Evolutionary conservation across 2,888 invertebrate species (phyloP), one percentile per base, ranked within the genome.

Genomic region (Sphaerophoria rueppellii): DNA sequence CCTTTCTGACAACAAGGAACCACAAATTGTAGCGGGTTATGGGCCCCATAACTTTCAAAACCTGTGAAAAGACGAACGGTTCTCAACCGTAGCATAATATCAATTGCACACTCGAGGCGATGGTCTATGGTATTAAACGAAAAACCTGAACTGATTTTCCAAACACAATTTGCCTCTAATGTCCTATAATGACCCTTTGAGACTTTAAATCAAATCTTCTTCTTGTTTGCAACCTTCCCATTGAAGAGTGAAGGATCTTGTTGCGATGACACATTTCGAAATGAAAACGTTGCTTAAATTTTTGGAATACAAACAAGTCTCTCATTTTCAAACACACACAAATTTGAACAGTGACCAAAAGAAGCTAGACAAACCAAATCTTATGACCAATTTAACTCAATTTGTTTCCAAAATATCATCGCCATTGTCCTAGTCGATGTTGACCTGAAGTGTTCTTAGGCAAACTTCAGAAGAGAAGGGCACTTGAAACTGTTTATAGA

Each of bases 351-450:
- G n/a, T 40, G 5, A 58, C 24, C 40, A 60, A 43, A 16, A 12
- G 3, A 4, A 60, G 40, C 12, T 24, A 24, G 24, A 24, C 24
- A 24, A 24, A 1, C 24, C 24, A 24, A 24, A 24, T 24, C 24
- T 24, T 24, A 43, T 43, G 43, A 40, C 16, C 43, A 60, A 37
- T 60, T 60, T 24, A 43, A 60, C 43, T 24, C 24, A 60, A 43
- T 24, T 40, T n/a, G 60, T 60, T 60, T 60, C 43, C 43, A 60
- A 60, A 43, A 60, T 12, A 16, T 37, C 34, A 11, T 12, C 14
- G 14, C 57, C 32, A 0, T 57, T 7, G 24, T 16, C 40, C 40
- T 9, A 6, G 40, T 40, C 40, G 40, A 7, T 7, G 40, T 40
- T 9, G 9, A 43, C 11, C 11, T 16, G 11, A 60, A 43, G 43